These are phyloP conservation scores for Eupleurogrammus muticus DNA, from an alignment of 2,797 vertebrate species.

Conservation along the genomic window DNA sequence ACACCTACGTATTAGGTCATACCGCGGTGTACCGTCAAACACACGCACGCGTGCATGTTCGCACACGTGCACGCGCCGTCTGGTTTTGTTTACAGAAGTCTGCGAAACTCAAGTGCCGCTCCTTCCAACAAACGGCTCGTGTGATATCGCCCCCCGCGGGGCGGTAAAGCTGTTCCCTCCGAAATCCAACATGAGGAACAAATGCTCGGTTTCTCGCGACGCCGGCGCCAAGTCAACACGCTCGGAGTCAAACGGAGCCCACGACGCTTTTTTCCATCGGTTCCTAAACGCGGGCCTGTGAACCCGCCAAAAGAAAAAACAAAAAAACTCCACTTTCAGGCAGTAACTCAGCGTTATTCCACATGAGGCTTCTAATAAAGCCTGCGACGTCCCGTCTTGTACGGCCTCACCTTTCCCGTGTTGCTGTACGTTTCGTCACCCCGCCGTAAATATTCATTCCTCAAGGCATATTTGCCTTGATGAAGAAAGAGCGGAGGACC, in stretches of 20 bases:
- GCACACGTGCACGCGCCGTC: constrained; percentile 14
- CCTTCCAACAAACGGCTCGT: constrained; percentile 65
- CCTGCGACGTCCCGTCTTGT: constrained; percentile 11
- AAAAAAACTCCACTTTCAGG: not conserved
- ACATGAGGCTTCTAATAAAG: constrained; percentile 20
- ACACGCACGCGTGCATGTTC: constrained; percentile 23
- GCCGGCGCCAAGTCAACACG: constrained; percentile 57
- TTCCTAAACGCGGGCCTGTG: constrained; percentile 38
- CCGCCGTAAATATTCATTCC: constrained; percentile 18
- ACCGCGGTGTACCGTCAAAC: constrained; percentile 49
- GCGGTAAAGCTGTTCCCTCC: constrained; percentile 76
- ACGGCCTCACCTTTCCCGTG: not conserved
- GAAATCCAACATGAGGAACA: constrained; percentile 77
- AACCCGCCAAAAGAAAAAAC: constrained; percentile 24
- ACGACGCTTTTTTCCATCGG: constrained; percentile 43
- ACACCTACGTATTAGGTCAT: constrained; percentile 53
- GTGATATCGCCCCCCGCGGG: constrained; percentile 72
- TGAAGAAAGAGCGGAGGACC: constrained; percentile 5
- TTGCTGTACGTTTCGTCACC: constrained; percentile 9
- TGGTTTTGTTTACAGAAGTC: constrained; percentile 65
- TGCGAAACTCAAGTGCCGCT: constrained; percentile 56
- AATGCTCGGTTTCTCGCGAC: constrained; percentile 65
- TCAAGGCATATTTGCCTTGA: constrained; percentile 17
- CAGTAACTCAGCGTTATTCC: constrained; percentile 21
- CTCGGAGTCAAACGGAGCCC: constrained; percentile 52